phyloP scores from a whole-genome alignment of 2,888 invertebrate species.

The Limnephilus marmoratus region DNA sequence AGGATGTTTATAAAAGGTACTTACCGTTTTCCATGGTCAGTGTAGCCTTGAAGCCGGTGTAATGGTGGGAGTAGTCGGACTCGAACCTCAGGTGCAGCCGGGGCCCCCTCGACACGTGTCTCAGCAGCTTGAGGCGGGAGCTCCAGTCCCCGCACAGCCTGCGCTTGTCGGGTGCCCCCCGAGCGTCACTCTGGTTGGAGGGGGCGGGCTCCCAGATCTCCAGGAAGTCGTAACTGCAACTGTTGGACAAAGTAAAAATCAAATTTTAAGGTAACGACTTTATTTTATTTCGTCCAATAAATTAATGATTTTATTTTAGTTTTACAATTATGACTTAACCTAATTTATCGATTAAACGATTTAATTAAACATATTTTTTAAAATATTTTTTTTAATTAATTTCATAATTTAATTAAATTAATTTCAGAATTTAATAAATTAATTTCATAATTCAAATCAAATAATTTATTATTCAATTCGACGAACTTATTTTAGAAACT shows the following conservation, averaged over 20 bases:
- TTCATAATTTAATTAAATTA: too few species aligned
- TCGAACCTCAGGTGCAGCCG: constrained; percentile 82
- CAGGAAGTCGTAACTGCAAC: constrained; percentile 88
- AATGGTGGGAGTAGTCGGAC: constrained; percentile 88
- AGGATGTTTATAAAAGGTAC: constrained; percentile 68
- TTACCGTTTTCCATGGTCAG: constrained; percentile 86
- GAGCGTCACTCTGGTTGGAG: constrained; percentile 67
- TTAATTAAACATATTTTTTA: too few species aligned
- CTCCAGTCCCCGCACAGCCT: constrained; percentile 90
- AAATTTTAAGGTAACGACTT: too few species aligned
- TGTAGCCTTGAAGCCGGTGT: constrained; percentile 85
- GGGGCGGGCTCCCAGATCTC: constrained; percentile 78
- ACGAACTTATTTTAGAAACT: too few species aligned
- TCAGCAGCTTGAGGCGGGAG: constrained; percentile 84
- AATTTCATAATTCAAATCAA: too few species aligned
- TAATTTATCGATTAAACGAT: too few species aligned
- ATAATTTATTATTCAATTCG: too few species aligned
- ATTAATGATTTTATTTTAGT: too few species aligned
- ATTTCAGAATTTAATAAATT: too few species aligned
- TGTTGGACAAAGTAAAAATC: constrained; percentile 70
- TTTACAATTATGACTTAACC: too few species aligned
- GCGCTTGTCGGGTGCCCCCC: constrained; percentile 73
- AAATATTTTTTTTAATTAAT: too few species aligned
- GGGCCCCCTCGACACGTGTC: constrained; percentile 80
- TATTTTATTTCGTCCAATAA: too few species aligned